These are phyloP conservation scores for Tetramorium bicarinatum DNA, from an alignment of 2,888 invertebrate genomes.

Conservation along the genomic window DNA sequence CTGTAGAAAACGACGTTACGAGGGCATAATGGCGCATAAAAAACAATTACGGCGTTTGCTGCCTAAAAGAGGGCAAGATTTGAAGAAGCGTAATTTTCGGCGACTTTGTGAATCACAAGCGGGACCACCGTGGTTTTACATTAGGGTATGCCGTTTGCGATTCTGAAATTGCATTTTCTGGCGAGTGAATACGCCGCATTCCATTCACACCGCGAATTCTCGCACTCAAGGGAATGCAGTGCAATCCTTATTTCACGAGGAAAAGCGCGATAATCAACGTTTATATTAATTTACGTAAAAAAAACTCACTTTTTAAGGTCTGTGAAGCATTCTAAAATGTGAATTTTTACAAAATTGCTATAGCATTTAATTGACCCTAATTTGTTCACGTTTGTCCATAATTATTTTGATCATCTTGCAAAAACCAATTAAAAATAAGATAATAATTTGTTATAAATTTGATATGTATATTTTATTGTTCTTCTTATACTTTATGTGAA, in stretches of 20 bases:
- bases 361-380: too few species aligned
- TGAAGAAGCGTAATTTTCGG: slow-evolving; percentile 19
- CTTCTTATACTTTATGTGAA: too few species aligned
- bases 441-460: too few species aligned
- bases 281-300: background rate
- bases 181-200: slow-evolving; percentile 15
- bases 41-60: slow-evolving; percentile 13
- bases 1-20: background rate
- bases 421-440: too few species aligned
- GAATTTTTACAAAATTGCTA: too few species aligned
- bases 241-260: background rate
- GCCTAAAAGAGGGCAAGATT: background rate
- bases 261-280: background rate
- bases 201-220: slow-evolving; percentile 24
- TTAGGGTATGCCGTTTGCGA: background rate
- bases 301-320: too few species aligned
- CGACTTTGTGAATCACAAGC: slow-evolving; percentile 7
- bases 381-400: too few species aligned
- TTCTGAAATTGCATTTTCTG: slow-evolving; percentile 38
- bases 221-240: background rate
- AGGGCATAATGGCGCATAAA: slow-evolving; percentile 2
- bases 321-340: too few species aligned
- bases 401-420: too few species aligned
- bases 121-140: background rate
- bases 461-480: too few species aligned